phyloP scores from a whole-genome alignment of 2,797 vertebrate species.

The Australoheros facetus region DNA sequence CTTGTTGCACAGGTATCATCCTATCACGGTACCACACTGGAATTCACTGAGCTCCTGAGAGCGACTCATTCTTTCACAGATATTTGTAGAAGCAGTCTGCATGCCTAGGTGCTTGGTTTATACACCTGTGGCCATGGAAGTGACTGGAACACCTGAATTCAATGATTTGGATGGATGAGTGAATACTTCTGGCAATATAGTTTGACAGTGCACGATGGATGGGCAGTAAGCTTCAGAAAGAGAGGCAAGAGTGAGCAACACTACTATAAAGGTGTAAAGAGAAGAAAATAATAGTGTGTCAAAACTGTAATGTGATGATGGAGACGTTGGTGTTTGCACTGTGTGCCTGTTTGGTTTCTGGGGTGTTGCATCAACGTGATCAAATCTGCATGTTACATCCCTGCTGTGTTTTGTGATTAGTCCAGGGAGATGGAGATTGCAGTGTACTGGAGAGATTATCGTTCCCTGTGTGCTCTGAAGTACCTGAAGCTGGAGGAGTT shows the following conservation, averaged over 20 bases:
- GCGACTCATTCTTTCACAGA: too few species aligned
- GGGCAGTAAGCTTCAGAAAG: background rate
- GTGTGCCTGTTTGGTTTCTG: too few species aligned
- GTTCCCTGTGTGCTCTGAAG: conserved; percentile 90
- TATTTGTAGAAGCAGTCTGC: too few species aligned
- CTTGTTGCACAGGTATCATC: too few species aligned
- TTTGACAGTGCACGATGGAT: background rate
- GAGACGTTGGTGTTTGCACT: too few species aligned
- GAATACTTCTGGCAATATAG: too few species aligned
- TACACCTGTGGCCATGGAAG: too few species aligned
- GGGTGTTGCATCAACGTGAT: background rate
- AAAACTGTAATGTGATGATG: too few species aligned
- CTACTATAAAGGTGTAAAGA: background rate
- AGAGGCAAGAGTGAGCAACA: background rate
- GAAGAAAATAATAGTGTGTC: background rate
- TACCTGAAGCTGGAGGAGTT: conserved; percentile 93
- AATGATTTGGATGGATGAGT: too few species aligned
- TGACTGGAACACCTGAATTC: too few species aligned
- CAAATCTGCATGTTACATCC: background rate
- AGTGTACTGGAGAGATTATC: conserved; percentile 89
- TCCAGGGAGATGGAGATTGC: conserved; percentile 87
- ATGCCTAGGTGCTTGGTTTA: too few species aligned
- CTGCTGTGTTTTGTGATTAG: conserved; percentile 27
- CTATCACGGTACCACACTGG: background rate
- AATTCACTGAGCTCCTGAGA: too few species aligned